Base-by-base conservation (phyloP, 2,888 invertebrate genomes). In the Erpobdella octoculata region DNA sequence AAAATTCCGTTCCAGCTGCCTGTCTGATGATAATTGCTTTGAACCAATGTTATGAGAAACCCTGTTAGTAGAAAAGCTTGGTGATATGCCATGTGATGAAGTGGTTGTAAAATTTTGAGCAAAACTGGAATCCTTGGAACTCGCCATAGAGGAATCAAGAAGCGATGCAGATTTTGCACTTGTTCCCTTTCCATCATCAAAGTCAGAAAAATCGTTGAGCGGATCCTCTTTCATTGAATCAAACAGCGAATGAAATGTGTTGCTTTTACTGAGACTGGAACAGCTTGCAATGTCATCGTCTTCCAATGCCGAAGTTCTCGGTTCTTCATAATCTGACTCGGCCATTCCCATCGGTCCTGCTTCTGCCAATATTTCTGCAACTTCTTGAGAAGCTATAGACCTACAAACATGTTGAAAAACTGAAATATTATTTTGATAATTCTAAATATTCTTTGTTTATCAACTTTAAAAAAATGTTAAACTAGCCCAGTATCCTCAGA, bases 341-440 rank as follows among this genome's bases (percentile, higher is more conserved):
- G 21, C 36, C 35, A 46, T 48, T 5, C 68, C 68, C 68, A 68
- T 68, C 5, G 68, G 68, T 9, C 46, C 68, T 31, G 68, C 68
- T n/a, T 36, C 48, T 21, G 68, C 68, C 68, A 68, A 41, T 21
- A 68, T 68, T 21, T 41, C 48, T 18, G 68, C 68, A 2, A 68
- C 68, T 46, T 68, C 68, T 21, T 68, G 25, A 21, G 68, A 68
- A 31, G 68, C 35, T 28, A 68, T 25, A n/a, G 68, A 68, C 25
- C 48, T 68, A 8, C 28, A 28, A 41, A 15, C 46, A 41, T 15
- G n/a, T 12, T 41, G 12, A 41, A n/a, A n/a, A n/a, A n/a, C n/a
- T n/a, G n/a, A n/a, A n/a, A n/a, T n/a, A n/a, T n/a, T n/a, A n/a
- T n/a, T n/a, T n/a, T n/a, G n/a, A n/a, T n/a, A n/a, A n/a, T n/a